Base-by-base conservation (phyloP, 2,888 invertebrate species). In the Marronus borbonicus region DNA sequence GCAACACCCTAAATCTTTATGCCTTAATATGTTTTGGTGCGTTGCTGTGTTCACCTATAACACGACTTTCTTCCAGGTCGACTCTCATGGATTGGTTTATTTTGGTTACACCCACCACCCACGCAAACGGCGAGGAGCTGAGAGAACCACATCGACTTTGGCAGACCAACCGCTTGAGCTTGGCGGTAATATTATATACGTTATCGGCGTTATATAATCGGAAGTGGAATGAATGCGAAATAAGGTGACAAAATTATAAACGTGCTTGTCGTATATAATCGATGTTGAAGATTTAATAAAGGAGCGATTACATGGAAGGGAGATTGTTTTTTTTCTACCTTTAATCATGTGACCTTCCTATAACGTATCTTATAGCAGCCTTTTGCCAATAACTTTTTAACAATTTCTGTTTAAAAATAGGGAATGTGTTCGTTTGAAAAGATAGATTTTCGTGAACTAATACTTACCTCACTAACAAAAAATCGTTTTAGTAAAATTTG, bases 31-130 rank as follows among this genome's bases (percentile, higher is more conserved):
- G 28, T 50, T 68, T 20, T 58, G 44, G 20, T 62, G 31, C 5
- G 62, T 31, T 31, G 62, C 14, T 14, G 70, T n/a, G 8, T 74
- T 78, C 78, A 68, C 78, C 76, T 69, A 69, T 76, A 58, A 31
- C 62, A 78, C 75, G 36, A 68, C 75, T 78, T 76, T 76, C 76
- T 77, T 76, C 52, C 77, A 78, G 79, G 72, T 58, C 70, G 79
- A 49, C 70, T 44, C 20, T 12, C 77, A 20, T 76, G 82, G 82
- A 86, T 86, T 86, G 86, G 86, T 85, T 80, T 81, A 78, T 78
- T 69, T 24, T 76, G 80, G 83, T 83, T 84, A 84, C 86, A 85
- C 86, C 86, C 83, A 83, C 83, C 85, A 85, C 85, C 85, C 84
- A 85, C 85, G 82, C 81, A 81, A 17, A 20, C 81, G 80, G 81